A percentile compares a stretch with the other conserved stretches of the same genome.
These are phyloP conservation scores for Larimichthys crocea DNA, from an alignment of 2,113 vertebrate species.

Conservation along the genomic window DNA sequence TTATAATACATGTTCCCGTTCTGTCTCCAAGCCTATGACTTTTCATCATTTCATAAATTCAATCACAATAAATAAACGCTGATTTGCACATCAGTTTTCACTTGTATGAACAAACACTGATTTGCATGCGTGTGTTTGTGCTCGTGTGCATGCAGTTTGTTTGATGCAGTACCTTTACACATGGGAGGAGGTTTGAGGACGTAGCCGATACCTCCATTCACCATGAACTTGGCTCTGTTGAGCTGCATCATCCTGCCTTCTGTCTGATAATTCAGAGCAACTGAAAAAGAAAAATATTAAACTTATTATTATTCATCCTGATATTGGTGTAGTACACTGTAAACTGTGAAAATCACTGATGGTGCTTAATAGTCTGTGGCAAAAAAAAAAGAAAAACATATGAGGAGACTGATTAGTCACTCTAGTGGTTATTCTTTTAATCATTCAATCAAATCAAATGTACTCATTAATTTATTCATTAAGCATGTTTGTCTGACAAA, in stretches of 20 bases:
- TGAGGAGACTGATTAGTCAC: neutral
- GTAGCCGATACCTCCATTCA: constrained; percentile 94
- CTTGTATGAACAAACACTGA: neutral
- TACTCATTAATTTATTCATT: neutral
- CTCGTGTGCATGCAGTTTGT: neutral
- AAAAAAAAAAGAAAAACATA: neutral
- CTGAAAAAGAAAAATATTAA: constrained; percentile 75
- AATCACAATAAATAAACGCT: neutral
- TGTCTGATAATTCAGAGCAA: constrained; percentile 98
- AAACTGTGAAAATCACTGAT: neutral
- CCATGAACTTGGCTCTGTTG: constrained; percentile 96
- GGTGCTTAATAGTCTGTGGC: neutral
- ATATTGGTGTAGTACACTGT: neutral
- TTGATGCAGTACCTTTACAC: constrained; percentile 91
- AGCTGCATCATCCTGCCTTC: constrained; percentile 98
- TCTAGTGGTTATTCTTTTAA: neutral
- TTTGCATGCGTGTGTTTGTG: neutral
- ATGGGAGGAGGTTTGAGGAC: constrained; percentile 96
- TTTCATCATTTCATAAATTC: neutral
- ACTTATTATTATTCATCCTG: too few relatives aligned
- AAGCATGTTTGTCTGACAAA: neutral
- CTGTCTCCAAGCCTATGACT: neutral
- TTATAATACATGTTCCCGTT: neutral
- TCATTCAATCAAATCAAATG: neutral
- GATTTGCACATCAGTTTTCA: neutral